These are phyloP conservation scores for Lethrus apterus DNA, from an alignment of 1,140 invertebrate genomes.

Conservation along the genomic window DNA sequence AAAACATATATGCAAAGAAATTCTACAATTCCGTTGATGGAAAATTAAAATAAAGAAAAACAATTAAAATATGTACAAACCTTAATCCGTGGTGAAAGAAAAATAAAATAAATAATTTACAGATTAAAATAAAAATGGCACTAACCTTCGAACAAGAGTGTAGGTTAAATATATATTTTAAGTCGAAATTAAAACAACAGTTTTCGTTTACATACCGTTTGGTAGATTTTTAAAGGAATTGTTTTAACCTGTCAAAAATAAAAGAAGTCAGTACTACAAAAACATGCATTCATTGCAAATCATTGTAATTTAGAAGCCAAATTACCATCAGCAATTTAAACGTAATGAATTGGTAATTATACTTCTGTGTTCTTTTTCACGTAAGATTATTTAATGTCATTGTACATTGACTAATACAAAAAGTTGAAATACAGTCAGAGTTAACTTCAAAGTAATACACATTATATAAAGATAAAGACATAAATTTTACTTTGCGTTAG, in stretches of 20 bases:
- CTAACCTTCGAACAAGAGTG: slow-evolving; percentile 14
- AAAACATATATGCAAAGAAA: slow-evolving; percentile 8
- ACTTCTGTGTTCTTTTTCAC: background rate
- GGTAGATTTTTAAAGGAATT: slow-evolving; percentile 4
- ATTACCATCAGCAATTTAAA: background rate
- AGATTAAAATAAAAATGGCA: slow-evolving; percentile 18
- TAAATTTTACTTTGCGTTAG: too few species aligned
- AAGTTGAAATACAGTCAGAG: slow-evolving; percentile 3
- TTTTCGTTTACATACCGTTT: slow-evolving; percentile 11
- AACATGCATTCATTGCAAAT: background rate
- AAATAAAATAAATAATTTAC: slow-evolving; percentile 13
- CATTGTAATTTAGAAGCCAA: background rate
- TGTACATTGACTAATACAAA: slow-evolving; percentile 12
- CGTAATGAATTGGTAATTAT: background rate
- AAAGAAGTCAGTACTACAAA: slow-evolving; percentile 2
- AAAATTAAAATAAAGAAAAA: slow-evolving; percentile 17
- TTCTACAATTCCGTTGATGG: slow-evolving; percentile 4
- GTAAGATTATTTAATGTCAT: background rate
- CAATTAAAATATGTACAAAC: slow-evolving; percentile 22
- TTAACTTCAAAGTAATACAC: too few species aligned
- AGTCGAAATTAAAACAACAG: slow-evolving; percentile 6
- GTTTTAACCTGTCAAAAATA: slow-evolving; percentile 12
- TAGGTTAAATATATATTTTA: slow-evolving; percentile 3
- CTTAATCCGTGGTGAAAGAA: slow-evolving; percentile 11
- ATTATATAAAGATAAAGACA: too few species aligned